Evolutionary conservation across 1,140 invertebrate species (phyloP).

Genomic region (Microvelia longipes): DNA sequence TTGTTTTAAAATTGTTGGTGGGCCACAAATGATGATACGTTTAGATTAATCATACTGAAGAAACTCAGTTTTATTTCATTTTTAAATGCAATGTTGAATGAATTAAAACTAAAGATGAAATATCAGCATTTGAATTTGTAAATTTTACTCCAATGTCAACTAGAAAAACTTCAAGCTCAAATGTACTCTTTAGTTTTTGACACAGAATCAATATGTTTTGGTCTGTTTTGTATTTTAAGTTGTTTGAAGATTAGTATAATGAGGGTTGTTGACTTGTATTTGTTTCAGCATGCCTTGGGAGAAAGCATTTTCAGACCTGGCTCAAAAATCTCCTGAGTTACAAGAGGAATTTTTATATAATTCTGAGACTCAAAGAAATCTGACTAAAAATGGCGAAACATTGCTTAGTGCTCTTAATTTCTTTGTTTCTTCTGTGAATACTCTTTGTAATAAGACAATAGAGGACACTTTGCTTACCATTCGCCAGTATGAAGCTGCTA

Average conservation of each 20-base stretch:
- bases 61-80: too few relatives aligned
- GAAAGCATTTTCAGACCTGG: constrained; percentile 88
- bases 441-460: constrained; percentile 90
- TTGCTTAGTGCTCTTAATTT: constrained; percentile 83
- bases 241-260: not conserved
- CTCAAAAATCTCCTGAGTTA: constrained; percentile 85
- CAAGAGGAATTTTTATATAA: constrained; percentile 91
- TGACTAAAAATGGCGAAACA: constrained; percentile 87
- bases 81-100: too few relatives aligned
- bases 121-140: too few relatives aligned
- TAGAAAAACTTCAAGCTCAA: not conserved
- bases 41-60: too few relatives aligned
- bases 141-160: too few relatives aligned
- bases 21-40: too few relatives aligned
- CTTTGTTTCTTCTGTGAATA: constrained; percentile 89
- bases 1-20: too few relatives aligned
- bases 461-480: constrained; percentile 89
- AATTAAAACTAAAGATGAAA: too few relatives aligned
- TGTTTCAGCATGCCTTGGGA: constrained; percentile 51
- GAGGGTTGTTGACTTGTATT: constrained; percentile 4
- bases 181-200: not conserved
- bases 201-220: not conserved
- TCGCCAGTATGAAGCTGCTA: constrained; percentile 78
- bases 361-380: constrained; percentile 81
- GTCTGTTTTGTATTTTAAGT: too few relatives aligned